Evolutionary conservation across 2,888 invertebrate genomes (phyloP), one percentile per base, ranked within the genome.

Genomic region (Leptarthrus brevirostris): DNA sequence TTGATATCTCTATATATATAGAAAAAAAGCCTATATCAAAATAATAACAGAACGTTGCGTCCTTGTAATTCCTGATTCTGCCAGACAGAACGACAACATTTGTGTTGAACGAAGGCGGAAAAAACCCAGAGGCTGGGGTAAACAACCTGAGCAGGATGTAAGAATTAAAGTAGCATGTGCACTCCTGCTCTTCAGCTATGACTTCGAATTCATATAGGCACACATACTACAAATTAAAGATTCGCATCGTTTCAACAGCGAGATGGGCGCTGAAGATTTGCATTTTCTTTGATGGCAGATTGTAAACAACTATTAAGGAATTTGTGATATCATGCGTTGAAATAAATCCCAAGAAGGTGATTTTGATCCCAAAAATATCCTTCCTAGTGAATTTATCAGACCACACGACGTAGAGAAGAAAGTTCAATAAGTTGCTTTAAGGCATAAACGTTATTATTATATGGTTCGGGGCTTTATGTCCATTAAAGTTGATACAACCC

Each of bases 391-490:
- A 66, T 66, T 22, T 24, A 16, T 44, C 47, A n/a, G n/a, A n/a
- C n/a, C n/a, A n/a, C n/a, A n/a, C n/a, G n/a, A n/a, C n/a, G n/a
- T n/a, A n/a, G n/a, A 14, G 61, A 52, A 66, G 16, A 22, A 34
- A 73, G 64, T 61, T 61, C 61, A 61, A 61, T 61, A 64, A 30
- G 26, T 34, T 20, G 49, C 73, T 52, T 64, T 16, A 18, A 56
- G 73, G 49, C 73, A 34, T 34, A 47, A 58, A 44, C 73, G 47
- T 73, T 49, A 49, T 73, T 73, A 73, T 73, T 73, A 61, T 53
- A 49, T 64, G 52, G 49, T 73, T 61, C 36, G 24, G 52, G 49
- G 52, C 52, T 47, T 61, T 36, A 52, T 24, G 61, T 52, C 69
- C 52, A 69, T 69, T 69, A 52, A 34, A 30, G 26, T 52, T 69